Evolutionary conservation across 2,113 vertebrate genomes (phyloP).

Genomic region (Callaeas wilsoni): DNA sequence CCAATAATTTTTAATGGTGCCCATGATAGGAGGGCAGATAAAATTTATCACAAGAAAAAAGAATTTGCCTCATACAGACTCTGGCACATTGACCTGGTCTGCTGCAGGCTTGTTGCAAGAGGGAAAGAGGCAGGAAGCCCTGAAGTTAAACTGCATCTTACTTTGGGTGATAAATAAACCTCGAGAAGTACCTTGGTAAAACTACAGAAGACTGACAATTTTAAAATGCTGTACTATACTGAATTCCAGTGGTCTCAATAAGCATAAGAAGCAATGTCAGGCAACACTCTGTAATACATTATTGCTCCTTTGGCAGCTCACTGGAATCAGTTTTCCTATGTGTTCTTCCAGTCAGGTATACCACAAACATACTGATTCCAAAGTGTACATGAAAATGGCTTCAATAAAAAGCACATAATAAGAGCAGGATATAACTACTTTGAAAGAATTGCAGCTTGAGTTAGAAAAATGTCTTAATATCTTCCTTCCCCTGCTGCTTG

Average conservation of each 20-base stretch:
- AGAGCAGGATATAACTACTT: neutral
- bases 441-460: neutral
- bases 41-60: neutral
- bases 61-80: neutral
- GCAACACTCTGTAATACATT: neutral
- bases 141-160: neutral
- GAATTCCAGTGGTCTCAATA: neutral
- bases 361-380: neutral
- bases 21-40: neutral
- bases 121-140: neutral
- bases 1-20: neutral
- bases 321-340: neutral
- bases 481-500: neutral
- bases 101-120: neutral
- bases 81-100: neutral
- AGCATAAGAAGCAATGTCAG: neutral
- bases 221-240: neutral
- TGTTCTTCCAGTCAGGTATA: neutral
- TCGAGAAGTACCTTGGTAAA: neutral
- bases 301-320: neutral
- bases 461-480: conserved; percentile 15
- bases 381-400: neutral
- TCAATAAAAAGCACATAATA: neutral
- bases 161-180: neutral
- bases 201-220: neutral